These are phyloP conservation scores for Oreochromis spilurus DNA, from an alignment of 2,113 vertebrate species.

Conservation along the genomic window DNA sequence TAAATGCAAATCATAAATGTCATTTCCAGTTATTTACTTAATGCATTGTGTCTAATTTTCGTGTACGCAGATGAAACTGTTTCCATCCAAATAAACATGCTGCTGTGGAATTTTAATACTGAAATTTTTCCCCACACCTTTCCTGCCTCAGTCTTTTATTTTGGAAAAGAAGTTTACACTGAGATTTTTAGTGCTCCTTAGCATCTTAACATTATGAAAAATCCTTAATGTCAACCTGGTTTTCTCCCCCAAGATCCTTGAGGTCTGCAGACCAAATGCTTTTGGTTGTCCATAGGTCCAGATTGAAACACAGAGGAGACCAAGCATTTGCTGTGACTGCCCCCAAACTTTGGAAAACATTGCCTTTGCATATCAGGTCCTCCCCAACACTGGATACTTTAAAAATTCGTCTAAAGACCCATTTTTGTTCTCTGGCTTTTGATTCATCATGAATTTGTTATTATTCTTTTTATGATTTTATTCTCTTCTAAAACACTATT, in stretches of 20 bases:
- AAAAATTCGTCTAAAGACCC: neutral
- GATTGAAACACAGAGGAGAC: neutral
- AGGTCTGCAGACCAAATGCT: neutral
- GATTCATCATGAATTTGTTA: neutral
- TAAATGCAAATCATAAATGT: slow-evolving; percentile 74
- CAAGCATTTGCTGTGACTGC: neutral
- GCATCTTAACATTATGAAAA: neutral
- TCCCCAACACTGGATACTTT: neutral
- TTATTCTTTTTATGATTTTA: neutral
- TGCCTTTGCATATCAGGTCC: neutral
- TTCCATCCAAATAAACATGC: neutral
- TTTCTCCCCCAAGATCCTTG: neutral
- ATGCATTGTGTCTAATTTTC: slow-evolving; percentile 56
- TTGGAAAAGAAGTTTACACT: neutral
- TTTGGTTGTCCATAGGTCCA: neutral
- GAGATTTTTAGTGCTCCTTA: neutral
- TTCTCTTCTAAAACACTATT: neutral
- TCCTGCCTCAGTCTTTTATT: neutral
- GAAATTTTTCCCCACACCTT: neutral
- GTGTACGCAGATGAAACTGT: slow-evolving; percentile 11
- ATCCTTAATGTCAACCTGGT: neutral
- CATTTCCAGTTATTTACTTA: slow-evolving; percentile 56
- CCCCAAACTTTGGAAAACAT: neutral
- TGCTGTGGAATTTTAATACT: neutral
- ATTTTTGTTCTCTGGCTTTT: neutral